These are phyloP conservation scores for Ivindomyrus marchei DNA, from an alignment of 2,113 vertebrate species.

Conservation along the genomic window DNA sequence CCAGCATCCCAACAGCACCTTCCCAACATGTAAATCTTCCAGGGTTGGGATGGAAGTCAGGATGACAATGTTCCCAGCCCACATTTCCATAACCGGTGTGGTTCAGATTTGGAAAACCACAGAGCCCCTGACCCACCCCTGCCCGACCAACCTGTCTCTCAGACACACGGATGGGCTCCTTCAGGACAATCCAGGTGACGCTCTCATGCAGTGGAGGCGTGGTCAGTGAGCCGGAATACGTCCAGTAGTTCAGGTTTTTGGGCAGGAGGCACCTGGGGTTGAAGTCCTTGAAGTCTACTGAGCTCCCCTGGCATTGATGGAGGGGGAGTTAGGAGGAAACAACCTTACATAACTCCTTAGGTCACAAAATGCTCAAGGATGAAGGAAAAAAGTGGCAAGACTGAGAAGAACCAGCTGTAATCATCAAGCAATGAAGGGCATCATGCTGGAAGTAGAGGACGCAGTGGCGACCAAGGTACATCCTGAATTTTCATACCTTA, in stretches of 20 bases:
- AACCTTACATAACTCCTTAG: not conserved
- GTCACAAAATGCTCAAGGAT: not conserved
- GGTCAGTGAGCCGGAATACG: slow-evolving; percentile 87
- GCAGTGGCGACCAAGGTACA: not conserved
- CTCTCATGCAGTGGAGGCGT: slow-evolving; percentile 89
- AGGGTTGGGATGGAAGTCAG: not conserved
- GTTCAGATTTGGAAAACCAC: slow-evolving; percentile 20
- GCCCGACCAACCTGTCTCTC: slow-evolving; percentile 76
- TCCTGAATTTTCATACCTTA: slow-evolving; percentile 61
- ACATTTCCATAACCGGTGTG: not conserved
- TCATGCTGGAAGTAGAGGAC: not conserved
- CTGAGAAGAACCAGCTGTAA: not conserved
- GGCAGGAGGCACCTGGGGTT: slow-evolving; percentile 88
- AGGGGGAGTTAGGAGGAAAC: not conserved
- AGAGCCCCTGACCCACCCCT: slow-evolving; percentile 11
- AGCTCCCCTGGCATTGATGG: slow-evolving; percentile 62
- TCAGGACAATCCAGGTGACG: slow-evolving; percentile 86
- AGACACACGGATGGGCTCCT: slow-evolving; percentile 78
- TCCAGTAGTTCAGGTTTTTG: slow-evolving; percentile 82
- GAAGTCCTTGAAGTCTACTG: slow-evolving; percentile 80
- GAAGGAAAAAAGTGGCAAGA: not conserved
- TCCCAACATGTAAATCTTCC: not conserved
- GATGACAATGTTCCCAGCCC: not conserved
- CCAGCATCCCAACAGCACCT: not conserved
- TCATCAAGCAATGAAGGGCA: no score